Percentiles rank a stretch among this genome's conserved stretches.
These are phyloP conservation scores for Babylonia areolata DNA, from an alignment of 1,140 invertebrate genomes.

Conservation along the genomic window DNA sequence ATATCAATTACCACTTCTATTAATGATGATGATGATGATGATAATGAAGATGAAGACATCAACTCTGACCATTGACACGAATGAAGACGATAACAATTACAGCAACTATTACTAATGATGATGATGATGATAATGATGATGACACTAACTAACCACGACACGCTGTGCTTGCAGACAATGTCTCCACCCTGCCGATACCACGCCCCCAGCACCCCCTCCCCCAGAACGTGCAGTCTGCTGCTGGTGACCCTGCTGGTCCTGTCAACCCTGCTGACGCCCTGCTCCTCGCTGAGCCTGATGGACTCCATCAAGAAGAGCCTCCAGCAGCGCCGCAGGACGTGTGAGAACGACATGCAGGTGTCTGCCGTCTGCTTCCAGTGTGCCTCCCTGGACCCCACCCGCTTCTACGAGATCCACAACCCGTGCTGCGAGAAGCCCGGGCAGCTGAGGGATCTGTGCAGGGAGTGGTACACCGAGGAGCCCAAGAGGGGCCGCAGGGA, in stretches of 20 bases:
- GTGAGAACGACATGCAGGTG: background rate
- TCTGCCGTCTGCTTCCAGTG: constrained; percentile 1
- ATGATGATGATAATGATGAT: no score
- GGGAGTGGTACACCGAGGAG: background rate
- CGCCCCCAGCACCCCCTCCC: background rate
- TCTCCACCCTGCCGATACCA: background rate
- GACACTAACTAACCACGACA: no score
- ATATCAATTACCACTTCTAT: no score
- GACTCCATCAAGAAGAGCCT: background rate
- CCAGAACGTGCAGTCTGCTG: background rate
- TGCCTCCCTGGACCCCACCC: background rate
- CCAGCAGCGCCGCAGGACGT: background rate
- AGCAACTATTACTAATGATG: no score
- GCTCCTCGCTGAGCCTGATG: background rate
- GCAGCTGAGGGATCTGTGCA: background rate
- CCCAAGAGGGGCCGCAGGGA: background rate
- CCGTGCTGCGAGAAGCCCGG: background rate
- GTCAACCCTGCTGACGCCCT: background rate
- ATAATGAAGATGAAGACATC: background rate
- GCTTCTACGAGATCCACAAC: constrained; percentile 1
- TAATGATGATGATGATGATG: background rate
- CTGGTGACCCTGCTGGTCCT: background rate
- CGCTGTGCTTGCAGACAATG: background rate
- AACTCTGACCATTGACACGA: no score
- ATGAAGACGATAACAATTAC: no score